phyloP scores from a whole-genome alignment of 2,113 vertebrate species.

The Gnathonemus echidnorhynchus region DNA sequence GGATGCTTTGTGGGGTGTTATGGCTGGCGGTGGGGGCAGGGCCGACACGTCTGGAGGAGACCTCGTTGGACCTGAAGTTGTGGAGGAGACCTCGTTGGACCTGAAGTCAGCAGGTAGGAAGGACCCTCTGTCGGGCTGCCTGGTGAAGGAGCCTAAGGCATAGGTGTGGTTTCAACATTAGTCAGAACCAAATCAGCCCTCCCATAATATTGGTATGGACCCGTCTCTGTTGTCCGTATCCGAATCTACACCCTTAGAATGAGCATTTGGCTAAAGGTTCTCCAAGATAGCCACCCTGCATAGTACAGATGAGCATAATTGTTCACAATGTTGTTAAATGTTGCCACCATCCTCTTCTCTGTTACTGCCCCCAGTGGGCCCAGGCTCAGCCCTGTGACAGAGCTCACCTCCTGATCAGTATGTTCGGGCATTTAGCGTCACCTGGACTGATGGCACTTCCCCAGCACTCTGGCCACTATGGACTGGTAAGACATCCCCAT shows the following conservation, averaged over 20 bases:
- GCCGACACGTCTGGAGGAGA: neutral
- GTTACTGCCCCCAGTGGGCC: neutral
- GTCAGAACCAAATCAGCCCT: neutral
- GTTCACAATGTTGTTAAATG: neutral
- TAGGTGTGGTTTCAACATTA: neutral
- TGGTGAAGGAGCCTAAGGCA: neutral
- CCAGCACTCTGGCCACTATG: neutral
- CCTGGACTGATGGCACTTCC: neutral
- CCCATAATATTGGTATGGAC: neutral
- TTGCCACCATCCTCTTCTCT: neutral
- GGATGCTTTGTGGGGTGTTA: neutral
- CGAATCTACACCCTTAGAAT: neutral
- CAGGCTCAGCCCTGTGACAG: neutral
- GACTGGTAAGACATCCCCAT: neutral
- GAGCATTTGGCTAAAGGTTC: neutral
- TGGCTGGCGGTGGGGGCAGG: too few species aligned
- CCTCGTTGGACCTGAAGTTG: neutral
- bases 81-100: neutral
- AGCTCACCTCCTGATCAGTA: neutral
- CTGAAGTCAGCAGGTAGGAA: neutral
- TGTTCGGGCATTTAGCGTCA: neutral
- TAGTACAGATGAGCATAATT: neutral
- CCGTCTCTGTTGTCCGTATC: neutral
- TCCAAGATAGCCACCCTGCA: neutral
- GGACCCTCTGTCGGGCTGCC: neutral